Conservation (phyloP, 2,113 vertebrate species). For the Heterochromis multidens region DNA sequence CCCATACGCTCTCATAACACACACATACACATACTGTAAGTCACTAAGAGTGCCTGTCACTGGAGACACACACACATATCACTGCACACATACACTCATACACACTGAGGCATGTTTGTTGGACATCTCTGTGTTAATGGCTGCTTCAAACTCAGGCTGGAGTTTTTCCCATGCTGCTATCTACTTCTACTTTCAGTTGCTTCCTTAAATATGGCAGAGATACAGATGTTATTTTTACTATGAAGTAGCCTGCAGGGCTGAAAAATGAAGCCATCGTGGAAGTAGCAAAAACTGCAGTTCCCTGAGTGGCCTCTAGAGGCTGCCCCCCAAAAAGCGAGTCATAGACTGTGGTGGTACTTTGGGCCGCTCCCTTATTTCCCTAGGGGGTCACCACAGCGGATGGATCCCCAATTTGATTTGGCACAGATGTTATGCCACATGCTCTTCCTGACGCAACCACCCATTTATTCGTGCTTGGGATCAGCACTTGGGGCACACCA, state of each 20-base stretch:
- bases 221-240: neutral
- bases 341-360: neutral
- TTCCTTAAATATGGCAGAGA: neutral
- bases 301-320: neutral
- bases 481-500: neutral
- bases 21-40: slow-evolving; percentile 56
- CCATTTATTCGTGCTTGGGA: neutral
- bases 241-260: neutral
- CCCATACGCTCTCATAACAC: slow-evolving; percentile 48
- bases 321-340: neutral
- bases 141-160: neutral
- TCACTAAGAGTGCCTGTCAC: slow-evolving; percentile 62
- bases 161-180: neutral
- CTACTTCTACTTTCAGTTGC: neutral
- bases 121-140: slow-evolving; percentile 27
- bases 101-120: slow-evolving; percentile 32
- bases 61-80: slow-evolving; percentile 43
- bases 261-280: neutral
- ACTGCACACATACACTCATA: slow-evolving; percentile 21
- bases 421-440: too few relatives aligned
- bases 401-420: neutral
- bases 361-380: neutral
- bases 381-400: neutral
- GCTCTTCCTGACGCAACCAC: neutral
- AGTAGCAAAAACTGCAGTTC: neutral